phyloP scores from a whole-genome alignment of 2,797 vertebrate genomes.

The Fistularia commersonii region DNA sequence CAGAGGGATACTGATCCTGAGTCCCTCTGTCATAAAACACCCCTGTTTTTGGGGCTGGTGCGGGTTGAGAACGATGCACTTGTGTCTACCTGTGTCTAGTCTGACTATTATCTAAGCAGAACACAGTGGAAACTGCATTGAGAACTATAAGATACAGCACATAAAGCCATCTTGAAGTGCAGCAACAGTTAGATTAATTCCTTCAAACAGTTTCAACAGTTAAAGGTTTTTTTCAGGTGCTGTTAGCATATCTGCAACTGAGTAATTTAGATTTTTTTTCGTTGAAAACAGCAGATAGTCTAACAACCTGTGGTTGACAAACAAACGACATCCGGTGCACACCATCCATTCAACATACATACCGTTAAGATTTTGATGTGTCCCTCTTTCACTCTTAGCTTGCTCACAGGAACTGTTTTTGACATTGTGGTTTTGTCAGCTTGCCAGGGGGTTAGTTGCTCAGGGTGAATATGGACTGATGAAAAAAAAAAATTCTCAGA shows the following conservation, averaged over 20 bases:
- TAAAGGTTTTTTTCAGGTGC: slow-evolving; percentile 60
- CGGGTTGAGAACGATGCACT: slow-evolving; percentile 28
- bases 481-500: not conserved
- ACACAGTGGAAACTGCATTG: not conserved
- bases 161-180: not conserved
- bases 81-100: not conserved
- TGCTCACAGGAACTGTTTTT: slow-evolving; percentile 56
- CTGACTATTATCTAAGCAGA: not conserved
- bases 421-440: slow-evolving; percentile 53
- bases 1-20: slow-evolving; percentile 29
- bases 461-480: not conserved
- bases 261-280: slow-evolving; percentile 71
- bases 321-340: slow-evolving; percentile 68
- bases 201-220: slow-evolving; percentile 63
- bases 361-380: slow-evolving; percentile 64
- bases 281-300: slow-evolving; percentile 37
- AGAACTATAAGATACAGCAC: not conserved
- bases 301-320: slow-evolving; percentile 61
- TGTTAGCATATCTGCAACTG: slow-evolving; percentile 57
- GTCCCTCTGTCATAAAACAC: slow-evolving; percentile 50
- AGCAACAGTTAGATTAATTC: slow-evolving; percentile 12
- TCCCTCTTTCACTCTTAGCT: slow-evolving; percentile 62
- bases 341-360: slow-evolving; percentile 43
- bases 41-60: slow-evolving; percentile 14
- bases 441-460: not conserved